Evolutionary conservation across 2,888 invertebrate genomes (phyloP).

Genomic region (Dolichopus griseipennis): DNA sequence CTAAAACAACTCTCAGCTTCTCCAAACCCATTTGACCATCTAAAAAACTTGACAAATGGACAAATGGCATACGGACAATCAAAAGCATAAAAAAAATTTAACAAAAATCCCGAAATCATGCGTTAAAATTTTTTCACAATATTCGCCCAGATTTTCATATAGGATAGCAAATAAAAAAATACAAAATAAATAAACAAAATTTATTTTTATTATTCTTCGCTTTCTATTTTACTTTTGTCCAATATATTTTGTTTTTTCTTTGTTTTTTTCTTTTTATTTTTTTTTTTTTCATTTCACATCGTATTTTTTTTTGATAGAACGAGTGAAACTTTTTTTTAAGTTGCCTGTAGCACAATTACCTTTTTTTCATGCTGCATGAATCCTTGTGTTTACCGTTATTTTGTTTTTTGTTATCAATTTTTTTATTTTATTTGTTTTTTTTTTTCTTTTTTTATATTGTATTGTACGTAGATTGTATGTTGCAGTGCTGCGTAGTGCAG

Average conservation of each 20-base stretch:
- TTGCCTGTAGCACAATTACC: conserved; percentile 6
- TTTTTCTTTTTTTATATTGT: too few relatives aligned
- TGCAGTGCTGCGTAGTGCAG: not conserved
- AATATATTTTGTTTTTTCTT: not conserved
- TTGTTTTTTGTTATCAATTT: not conserved
- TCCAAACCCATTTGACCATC: too few relatives aligned
- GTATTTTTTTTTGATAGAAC: not conserved
- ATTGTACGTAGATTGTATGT: not conserved
- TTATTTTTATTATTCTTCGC: not conserved
- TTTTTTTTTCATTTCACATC: not conserved
- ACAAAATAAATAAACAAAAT: not conserved
- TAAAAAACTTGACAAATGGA: too few relatives aligned
- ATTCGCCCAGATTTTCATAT: conserved; percentile 4
- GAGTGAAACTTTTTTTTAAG: not conserved
- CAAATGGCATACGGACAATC: too few relatives aligned
- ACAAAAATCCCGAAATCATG: not conserved
- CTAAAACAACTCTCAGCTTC: too few relatives aligned
- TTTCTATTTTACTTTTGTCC: not conserved
- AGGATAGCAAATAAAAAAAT: not conserved
- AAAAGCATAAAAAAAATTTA: too few relatives aligned
- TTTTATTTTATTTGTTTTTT: too few relatives aligned
- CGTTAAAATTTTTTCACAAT: not conserved
- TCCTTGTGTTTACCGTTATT: not conserved
- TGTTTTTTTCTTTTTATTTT: not conserved
- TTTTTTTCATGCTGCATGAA: conserved; percentile 5